These are phyloP conservation scores for Elephantulus edwardii DNA, from an alignment of 2,113 vertebrate species.

Conservation along the genomic window DNA sequence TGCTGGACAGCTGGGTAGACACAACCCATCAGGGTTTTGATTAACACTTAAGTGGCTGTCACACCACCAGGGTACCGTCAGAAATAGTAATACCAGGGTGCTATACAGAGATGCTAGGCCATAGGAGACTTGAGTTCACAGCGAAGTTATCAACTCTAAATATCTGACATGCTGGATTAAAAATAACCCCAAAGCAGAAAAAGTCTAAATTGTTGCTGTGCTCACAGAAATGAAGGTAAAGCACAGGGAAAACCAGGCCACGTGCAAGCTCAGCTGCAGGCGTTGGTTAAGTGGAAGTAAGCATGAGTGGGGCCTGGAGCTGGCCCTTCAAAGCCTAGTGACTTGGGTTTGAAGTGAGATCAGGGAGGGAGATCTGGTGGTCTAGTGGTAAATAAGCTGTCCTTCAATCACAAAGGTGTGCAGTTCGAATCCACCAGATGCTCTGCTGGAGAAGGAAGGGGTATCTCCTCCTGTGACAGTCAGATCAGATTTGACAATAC, in stretches of 20 bases:
- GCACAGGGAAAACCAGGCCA: background rate
- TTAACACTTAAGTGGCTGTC: background rate
- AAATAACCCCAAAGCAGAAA: background rate
- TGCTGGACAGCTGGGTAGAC: background rate
- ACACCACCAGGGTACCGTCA: too few relatives aligned
- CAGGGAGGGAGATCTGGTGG: too few relatives aligned
- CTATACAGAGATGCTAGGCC: too few relatives aligned
- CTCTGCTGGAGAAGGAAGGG: too few relatives aligned
- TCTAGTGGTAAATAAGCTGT: too few relatives aligned
- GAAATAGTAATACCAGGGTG: too few relatives aligned
- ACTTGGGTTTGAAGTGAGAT: background rate
- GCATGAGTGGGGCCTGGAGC: background rate
- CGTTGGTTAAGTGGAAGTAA: background rate
- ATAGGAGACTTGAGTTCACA: background rate
- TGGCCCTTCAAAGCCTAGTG: background rate
- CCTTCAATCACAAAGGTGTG: too few relatives aligned
- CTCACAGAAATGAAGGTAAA: background rate
- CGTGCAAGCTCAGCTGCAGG: background rate
- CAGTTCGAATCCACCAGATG: too few relatives aligned
- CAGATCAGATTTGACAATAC: too few relatives aligned
- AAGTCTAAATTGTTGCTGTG: background rate
- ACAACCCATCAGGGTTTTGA: too few relatives aligned
- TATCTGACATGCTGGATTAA: slow-evolving; percentile 11
- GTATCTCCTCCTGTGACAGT: too few relatives aligned
- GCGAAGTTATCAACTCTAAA: background rate